A percentile compares a stretch with the other conserved stretches of the same genome.
These are phyloP conservation scores for Hippoglossus stenolepis DNA, from an alignment of 2,113 vertebrate species.

Conservation along the genomic window DNA sequence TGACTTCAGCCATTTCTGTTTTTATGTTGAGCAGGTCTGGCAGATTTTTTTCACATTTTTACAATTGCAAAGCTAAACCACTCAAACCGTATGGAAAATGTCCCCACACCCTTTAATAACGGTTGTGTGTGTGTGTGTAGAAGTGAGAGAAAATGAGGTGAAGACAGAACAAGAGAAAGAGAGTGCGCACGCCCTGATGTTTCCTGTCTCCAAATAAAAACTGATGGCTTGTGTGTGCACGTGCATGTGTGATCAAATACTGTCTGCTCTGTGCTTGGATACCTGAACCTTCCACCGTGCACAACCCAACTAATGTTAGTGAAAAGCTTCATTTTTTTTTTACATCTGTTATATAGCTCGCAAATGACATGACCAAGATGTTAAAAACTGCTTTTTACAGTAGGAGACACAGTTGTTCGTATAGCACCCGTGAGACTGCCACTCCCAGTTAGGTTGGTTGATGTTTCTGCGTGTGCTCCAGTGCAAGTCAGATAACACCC, in stretches of 20 bases:
- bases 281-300: neutral
- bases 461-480: constrained; percentile 1
- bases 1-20: constrained; percentile 46
- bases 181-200: constrained; percentile 58
- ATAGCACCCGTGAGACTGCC: neutral
- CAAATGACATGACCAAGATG: neutral
- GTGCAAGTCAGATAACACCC: constrained; percentile 13
- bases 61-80: constrained; percentile 63
- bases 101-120: constrained; percentile 71
- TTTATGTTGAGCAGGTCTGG: constrained; percentile 33
- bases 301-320: neutral
- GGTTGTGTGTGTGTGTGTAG: constrained; percentile 34
- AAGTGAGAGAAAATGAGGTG: constrained; percentile 16
- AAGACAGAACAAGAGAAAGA: constrained; percentile 12
- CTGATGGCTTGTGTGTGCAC: constrained; percentile 22
- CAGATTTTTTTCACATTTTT: constrained; percentile 33
- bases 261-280: neutral
- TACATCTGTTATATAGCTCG: neutral
- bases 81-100: constrained; percentile 73
- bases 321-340: neutral
- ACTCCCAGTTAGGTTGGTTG: constrained; percentile 9
- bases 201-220: constrained; percentile 74
- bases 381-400: neutral
- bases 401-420: neutral
- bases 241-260: constrained; percentile 1